Evolutionary conservation across 2,888 invertebrate species (phyloP), one percentile per base, ranked within the genome.

Genomic region (Agrochola lychnidis): DNA sequence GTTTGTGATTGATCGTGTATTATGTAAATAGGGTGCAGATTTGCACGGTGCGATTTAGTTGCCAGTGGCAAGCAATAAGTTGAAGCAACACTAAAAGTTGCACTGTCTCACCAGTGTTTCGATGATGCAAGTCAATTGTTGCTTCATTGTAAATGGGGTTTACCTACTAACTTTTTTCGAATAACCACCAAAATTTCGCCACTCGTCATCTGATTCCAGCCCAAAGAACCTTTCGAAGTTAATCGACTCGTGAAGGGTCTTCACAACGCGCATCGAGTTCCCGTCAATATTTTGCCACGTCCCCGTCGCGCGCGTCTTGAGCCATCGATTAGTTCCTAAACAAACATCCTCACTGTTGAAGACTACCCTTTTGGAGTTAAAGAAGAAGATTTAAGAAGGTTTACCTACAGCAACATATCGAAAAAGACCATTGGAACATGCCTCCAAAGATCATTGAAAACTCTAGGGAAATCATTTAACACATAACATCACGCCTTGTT

Each of bases 311-410:
- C 59, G 72, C 70, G 57, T 70, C 86, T 83, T 76, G 48, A 83
- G 59, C 67, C 62, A 85, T 86, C 88, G 87, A 88, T 87, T 88
- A 88, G 88, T 70, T 79, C 88, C 87, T 86, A 88, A 88, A 84
- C 81, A 87, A 86, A 87, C 76, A 84, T 56, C 30, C 64, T 57
- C 51, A 73, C 66, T 74, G 82, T 74, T 30, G 56, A 53, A 67
- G 66, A 56, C 64, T 82, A 82, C 78, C 82, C 56, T 72, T 36
- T 25, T 7, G 19, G 25, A 14, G 2, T 30, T 36, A 36, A 45
- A 14, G 6, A 10, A 61, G 14, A 19, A 30, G 7, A 59, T 51
- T 1, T 16, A 2, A 69, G 77, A 64, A 82, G 77, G 66, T 36
- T 30, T 12, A 30, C 7, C 12, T 1, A 14, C 4, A 25, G 25